A percentile compares a stretch with the other conserved stretches of the same genome.
These are phyloP conservation scores for Paedocypris micromegethes DNA, from an alignment of 2,797 vertebrate genomes.

Conservation along the genomic window DNA sequence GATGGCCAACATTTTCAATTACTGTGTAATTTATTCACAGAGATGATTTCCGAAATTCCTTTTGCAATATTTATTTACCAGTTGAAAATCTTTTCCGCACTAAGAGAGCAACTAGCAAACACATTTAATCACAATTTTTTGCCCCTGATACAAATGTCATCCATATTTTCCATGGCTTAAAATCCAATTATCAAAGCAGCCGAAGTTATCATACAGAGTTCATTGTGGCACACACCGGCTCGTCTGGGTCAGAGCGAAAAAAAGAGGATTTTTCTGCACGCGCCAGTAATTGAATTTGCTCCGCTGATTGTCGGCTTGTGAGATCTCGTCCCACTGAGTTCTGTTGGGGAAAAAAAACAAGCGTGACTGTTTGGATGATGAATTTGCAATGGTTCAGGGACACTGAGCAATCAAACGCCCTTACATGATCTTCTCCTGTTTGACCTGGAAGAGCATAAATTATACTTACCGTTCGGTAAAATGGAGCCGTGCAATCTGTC, in stretches of 20 bases:
- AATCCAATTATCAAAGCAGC: slow-evolving; percentile 40
- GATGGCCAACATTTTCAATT: not conserved
- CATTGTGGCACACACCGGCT: slow-evolving; percentile 21
- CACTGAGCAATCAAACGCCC: not conserved
- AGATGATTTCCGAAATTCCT: slow-evolving; percentile 3
- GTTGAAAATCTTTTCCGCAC: slow-evolving; percentile 2
- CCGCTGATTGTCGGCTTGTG: slow-evolving; percentile 9
- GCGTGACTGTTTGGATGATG: slow-evolving; percentile 14
- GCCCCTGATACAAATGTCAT: slow-evolving; percentile 28
- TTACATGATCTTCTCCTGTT: slow-evolving; percentile 1
- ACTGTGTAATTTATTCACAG: not conserved
- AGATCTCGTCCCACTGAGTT: slow-evolving; percentile 28
- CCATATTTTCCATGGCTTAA: slow-evolving; percentile 28
- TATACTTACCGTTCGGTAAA: not conserved
- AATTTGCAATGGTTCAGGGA: slow-evolving; percentile 14
- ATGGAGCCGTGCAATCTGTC: not conserved
- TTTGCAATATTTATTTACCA: slow-evolving; percentile 17
- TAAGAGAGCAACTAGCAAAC: slow-evolving; percentile 12
- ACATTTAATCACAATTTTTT: slow-evolving; percentile 20
- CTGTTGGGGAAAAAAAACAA: slow-evolving; percentile 1
- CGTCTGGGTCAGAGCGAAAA: slow-evolving; percentile 9
- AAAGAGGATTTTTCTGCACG: slow-evolving; percentile 22
- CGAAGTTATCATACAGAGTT: slow-evolving; percentile 29
- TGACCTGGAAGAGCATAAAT: slow-evolving; percentile 8
- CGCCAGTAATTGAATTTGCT: slow-evolving; percentile 35